Evolutionary conservation across 2,113 vertebrate genomes (phyloP).

Genomic region (Chloroceryle aenea): DNA sequence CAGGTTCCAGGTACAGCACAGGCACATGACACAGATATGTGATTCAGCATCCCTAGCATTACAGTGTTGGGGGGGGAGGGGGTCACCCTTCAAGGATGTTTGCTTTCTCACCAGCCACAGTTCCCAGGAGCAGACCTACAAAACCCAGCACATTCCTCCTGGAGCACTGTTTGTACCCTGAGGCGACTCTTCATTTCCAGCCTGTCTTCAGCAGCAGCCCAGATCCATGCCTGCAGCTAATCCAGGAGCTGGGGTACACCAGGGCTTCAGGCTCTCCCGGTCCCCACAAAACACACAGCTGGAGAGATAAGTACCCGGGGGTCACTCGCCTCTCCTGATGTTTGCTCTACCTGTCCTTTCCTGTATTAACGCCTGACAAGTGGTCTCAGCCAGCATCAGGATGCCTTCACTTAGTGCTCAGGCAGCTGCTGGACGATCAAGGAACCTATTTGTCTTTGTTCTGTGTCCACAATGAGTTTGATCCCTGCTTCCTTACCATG

Average conservation of each 20-base stretch:
- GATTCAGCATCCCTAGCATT: background rate
- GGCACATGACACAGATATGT: rapidly evolving
- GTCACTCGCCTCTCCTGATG: background rate
- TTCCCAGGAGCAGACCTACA: background rate
- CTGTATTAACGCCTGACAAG: background rate
- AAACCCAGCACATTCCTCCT: background rate
- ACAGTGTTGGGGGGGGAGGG: background rate
- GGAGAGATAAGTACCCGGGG: background rate
- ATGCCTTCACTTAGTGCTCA: background rate
- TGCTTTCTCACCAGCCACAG: rapidly evolving
- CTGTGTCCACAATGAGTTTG: rapidly evolving
- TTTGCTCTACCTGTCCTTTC: background rate
- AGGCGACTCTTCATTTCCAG: background rate
- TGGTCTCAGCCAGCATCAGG: background rate
- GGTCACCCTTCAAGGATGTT: background rate
- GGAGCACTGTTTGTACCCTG: background rate
- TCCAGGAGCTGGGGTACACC: rapidly evolving
- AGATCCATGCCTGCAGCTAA: background rate
- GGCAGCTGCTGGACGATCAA: background rate
- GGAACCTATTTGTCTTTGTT: background rate
- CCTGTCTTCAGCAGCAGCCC: background rate
- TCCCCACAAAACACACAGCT: background rate
- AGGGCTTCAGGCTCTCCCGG: background rate
- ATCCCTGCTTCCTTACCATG: background rate
- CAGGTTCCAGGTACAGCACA: background rate